Conservation (phyloP, 2,113 vertebrate genomes). For the Platysteira castanea region DNA sequence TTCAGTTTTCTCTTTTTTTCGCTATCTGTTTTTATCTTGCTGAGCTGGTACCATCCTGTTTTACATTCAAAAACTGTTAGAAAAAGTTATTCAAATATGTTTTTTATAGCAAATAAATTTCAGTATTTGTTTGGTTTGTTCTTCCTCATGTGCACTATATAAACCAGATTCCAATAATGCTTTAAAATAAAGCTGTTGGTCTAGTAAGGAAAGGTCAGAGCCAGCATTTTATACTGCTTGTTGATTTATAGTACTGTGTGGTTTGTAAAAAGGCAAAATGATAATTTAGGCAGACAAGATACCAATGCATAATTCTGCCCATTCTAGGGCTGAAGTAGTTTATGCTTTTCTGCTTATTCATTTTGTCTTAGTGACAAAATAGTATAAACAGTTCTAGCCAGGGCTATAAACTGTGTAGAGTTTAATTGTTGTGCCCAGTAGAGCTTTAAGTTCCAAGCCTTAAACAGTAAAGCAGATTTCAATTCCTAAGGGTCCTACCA, state of each 20-base stretch:
- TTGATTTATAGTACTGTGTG: neutral
- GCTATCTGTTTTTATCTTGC: neutral
- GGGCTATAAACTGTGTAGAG: neutral
- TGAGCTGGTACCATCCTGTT: neutral
- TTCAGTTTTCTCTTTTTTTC: neutral
- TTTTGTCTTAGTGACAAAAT: slow-evolving; percentile 3
- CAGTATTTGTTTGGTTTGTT: neutral
- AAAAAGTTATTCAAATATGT: neutral
- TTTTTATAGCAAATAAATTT: neutral
- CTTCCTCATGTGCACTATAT: neutral
- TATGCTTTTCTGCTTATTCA: neutral
- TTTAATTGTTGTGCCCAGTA: neutral
- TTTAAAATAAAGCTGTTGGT: neutral
- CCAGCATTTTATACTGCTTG: neutral
- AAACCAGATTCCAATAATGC: neutral
- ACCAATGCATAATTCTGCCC: neutral
- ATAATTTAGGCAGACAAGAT: neutral
- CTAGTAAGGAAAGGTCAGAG: neutral
- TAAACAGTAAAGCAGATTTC: slow-evolving; percentile 23
- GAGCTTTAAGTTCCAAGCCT: neutral
- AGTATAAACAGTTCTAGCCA: neutral
- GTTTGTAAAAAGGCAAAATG: neutral
- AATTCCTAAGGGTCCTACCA: neutral
- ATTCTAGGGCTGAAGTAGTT: neutral
- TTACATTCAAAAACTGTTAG: neutral